Base-by-base conservation (phyloP, 2,888 invertebrate species). In the Pyralis farinalis region DNA sequence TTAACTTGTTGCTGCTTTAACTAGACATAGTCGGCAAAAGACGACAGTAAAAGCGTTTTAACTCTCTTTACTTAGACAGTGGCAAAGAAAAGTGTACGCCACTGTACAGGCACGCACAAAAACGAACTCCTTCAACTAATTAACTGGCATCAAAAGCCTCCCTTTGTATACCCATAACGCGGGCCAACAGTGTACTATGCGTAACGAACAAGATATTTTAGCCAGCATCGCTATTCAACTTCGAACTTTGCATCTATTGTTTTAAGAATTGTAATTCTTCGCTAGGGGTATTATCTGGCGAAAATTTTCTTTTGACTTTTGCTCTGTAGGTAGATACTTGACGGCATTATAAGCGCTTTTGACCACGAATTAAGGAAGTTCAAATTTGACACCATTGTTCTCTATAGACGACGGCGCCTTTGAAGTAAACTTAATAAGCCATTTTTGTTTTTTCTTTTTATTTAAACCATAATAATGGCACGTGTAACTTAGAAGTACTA, bases 381-480 rank as follows among this genome's bases (percentile, higher is more conserved):
- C 20, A 42, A 37, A 37, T 32, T 37, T 37, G 20, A 27, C 34
- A 30, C 37, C 28, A 42, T 42, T 42, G 37, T 42, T 40, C 33
- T 29, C 27, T 8, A 34, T 25, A 33, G 28, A 12, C 20, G 25
- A 4, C 31, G 39, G 39, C 12, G 11, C 12, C 27, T 27, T 35
- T 35, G 34, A 35, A 25, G 27, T 27, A 8, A 25, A 35, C 12
- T 27, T 35, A 25, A 12, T 35, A 25, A 27, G 25, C 12, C 25
- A 1, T 8, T 22, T 7, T 25, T 25, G 2, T 34, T 1, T 25
- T 20, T 11, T 22, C 10, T 11, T 34, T 12, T n/a, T 5, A 32
- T 32, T 12, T 12, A 16, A 4, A 16, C 8, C n/a, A 8, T n/a
- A 4, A 25, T 25, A 25, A 25, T 7, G 1, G 2, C 16, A 16